These are phyloP conservation scores for Metopia argyrocephala DNA, from an alignment of 2,888 invertebrate genomes.

Conservation along the genomic window DNA sequence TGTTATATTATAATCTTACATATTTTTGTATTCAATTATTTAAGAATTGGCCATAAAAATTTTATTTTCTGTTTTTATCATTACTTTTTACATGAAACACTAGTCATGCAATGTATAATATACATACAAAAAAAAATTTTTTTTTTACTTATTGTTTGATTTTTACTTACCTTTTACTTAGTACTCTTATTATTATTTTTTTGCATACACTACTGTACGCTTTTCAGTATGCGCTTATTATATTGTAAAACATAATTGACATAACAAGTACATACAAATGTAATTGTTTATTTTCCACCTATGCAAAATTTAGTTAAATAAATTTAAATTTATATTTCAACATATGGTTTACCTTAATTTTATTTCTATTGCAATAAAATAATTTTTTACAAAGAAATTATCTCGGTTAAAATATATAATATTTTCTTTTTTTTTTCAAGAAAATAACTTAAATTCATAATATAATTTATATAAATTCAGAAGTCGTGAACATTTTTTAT, in stretches of 20 bases:
- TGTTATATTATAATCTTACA: constrained; percentile 14
- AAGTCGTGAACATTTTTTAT: too few species aligned
- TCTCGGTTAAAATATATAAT: too few species aligned
- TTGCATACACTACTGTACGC: constrained; percentile 59
- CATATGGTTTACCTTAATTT: too few species aligned
- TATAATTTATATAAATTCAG: background rate
- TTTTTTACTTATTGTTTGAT: constrained; percentile 48
- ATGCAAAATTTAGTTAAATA: constrained; percentile 50
- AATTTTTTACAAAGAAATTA: background rate
- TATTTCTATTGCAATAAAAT: background rate
- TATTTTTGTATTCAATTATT: constrained; percentile 39
- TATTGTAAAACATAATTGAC: constrained; percentile 19
- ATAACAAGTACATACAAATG: constrained; percentile 3
- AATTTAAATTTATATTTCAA: constrained; percentile 40
- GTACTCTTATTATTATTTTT: constrained; percentile 19
- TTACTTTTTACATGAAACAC: constrained; percentile 55
- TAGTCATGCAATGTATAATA: constrained; percentile 61
- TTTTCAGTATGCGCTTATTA: constrained; percentile 53
- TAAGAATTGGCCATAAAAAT: constrained; percentile 57
- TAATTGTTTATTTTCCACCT: constrained; percentile 65
- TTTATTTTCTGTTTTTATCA: constrained; percentile 40
- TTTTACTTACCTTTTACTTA: too few species aligned
- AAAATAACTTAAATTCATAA: background rate
- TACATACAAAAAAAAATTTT: constrained; percentile 53
- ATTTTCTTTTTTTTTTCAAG: background rate